phyloP scores from a whole-genome alignment of 2,888 invertebrate species.

The Petrolisthes manimaculis region DNA sequence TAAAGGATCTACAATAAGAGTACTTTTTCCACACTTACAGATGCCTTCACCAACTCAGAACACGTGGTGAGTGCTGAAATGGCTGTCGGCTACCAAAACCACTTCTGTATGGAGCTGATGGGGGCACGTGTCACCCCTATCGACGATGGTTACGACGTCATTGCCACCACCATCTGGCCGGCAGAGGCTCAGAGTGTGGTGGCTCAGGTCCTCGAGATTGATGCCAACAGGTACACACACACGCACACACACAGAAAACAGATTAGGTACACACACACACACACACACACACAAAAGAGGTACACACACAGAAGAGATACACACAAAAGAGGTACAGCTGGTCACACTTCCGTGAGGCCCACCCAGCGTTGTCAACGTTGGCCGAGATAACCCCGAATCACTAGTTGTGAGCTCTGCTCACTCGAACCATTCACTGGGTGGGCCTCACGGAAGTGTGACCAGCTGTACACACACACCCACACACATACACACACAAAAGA shows the following conservation, averaged over 20 bases:
- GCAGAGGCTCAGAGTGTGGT: slow-evolving; percentile 40
- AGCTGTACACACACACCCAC: slow-evolving; percentile 6
- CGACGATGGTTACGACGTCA: slow-evolving; percentile 80
- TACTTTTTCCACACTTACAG: not conserved
- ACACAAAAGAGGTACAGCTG: too few species aligned
- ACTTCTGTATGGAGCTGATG: slow-evolving; percentile 83
- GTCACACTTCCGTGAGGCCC: too few species aligned
- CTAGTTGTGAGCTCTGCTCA: too few species aligned
- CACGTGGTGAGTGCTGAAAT: slow-evolving; percentile 72
- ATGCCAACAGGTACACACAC: slow-evolving; percentile 41
- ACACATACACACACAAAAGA: too few species aligned
- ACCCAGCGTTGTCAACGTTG: too few species aligned
- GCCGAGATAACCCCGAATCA: too few species aligned
- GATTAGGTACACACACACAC: too few species aligned
- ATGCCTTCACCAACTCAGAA: slow-evolving; percentile 59
- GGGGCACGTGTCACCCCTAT: slow-evolving; percentile 77
- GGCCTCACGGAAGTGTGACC: too few species aligned
- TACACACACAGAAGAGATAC: too few species aligned
- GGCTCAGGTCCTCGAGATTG: slow-evolving; percentile 46
- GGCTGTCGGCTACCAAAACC: slow-evolving; percentile 77
- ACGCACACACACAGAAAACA: too few species aligned
- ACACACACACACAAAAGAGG: too few species aligned
- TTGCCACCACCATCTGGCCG: slow-evolving; percentile 68
- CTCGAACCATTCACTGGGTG: too few species aligned
- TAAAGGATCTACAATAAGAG: not conserved